A percentile compares a stretch with the other conserved stretches of the same genome.
Conservation (phyloP, 2,888 invertebrate species). For the Willowsia nigromaculata region DNA sequence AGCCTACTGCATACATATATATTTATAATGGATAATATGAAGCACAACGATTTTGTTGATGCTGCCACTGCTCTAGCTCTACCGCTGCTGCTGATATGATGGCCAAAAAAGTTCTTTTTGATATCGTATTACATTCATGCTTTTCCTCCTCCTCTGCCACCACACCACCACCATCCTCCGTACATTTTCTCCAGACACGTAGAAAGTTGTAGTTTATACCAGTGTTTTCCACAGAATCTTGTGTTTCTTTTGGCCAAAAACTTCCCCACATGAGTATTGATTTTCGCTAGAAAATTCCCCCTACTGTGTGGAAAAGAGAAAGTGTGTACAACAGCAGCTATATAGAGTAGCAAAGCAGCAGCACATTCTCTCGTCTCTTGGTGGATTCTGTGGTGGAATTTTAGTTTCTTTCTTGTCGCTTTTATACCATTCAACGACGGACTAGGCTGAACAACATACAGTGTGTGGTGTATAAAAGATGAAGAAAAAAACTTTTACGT, state of each 20-base stretch:
- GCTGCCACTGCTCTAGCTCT: slow-evolving; percentile 46
- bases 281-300: slow-evolving; percentile 77
- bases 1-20: slow-evolving; percentile 14
- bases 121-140: slow-evolving; percentile 59
- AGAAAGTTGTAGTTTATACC: slow-evolving; percentile 38
- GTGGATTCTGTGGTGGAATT: slow-evolving; percentile 63
- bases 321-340: slow-evolving; percentile 18
- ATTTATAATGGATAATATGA: slow-evolving; percentile 55
- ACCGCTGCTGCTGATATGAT: slow-evolving; percentile 30
- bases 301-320: slow-evolving; percentile 68
- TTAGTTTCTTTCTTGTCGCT: slow-evolving; percentile 31
- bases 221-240: slow-evolving; percentile 62
- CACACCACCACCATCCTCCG: neutral
- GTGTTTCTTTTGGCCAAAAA: slow-evolving; percentile 68
- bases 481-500: neutral
- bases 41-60: slow-evolving; percentile 43
- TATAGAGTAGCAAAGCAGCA: neutral
- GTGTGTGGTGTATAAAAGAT: neutral
- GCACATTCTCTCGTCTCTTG: slow-evolving; percentile 23
- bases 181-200: slow-evolving; percentile 46
- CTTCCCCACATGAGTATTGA: slow-evolving; percentile 78
- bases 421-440: neutral
- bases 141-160: slow-evolving; percentile 25
- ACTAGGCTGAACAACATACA: neutral
- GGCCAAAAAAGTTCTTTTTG: slow-evolving; percentile 62